Conservation (phyloP, 1,140 invertebrate species). For the Tetraneura akinire region DNA sequence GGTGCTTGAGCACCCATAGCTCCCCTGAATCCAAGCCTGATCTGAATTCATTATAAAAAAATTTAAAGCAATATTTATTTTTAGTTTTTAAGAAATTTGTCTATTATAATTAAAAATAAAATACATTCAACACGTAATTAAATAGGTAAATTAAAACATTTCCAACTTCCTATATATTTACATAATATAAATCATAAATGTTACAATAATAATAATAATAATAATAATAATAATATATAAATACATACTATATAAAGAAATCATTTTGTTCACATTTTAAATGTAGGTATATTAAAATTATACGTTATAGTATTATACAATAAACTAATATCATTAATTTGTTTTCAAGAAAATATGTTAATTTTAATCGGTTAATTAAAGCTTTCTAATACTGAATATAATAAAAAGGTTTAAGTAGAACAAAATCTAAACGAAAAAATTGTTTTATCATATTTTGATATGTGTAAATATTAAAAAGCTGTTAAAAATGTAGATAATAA, state of each 20-base stretch:
- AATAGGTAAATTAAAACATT: conserved; percentile 27
- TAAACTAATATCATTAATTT: conserved; percentile 27
- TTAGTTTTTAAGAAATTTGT: conserved; percentile 6
- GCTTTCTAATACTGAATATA: conserved; percentile 43
- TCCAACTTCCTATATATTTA: conserved; percentile 25
- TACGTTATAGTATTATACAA: conserved; percentile 41
- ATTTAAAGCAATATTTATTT: conserved; percentile 20
- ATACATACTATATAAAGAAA: conserved; percentile 26
- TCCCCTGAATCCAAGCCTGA: too few species aligned
- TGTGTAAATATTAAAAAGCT: conserved; percentile 50
- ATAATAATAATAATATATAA: conserved; percentile 7
- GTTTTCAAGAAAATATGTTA: conserved; percentile 38
- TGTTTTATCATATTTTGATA: conserved; percentile 39
- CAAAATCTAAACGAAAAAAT: conserved; percentile 37
- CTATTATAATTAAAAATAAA: conserved; percentile 4
- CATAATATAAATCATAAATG: conserved; percentile 31
- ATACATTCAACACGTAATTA: conserved; percentile 22
- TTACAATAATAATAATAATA: conserved; percentile 34
- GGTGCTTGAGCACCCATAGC: too few species aligned
- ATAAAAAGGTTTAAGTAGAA: conserved; percentile 50
- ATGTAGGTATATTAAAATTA: conserved; percentile 27
- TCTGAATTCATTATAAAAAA: too few species aligned
- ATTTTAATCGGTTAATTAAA: conserved; percentile 43
- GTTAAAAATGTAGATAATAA: conserved; percentile 33
- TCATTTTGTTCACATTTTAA: conserved; percentile 32